Conservation (phyloP, 2,113 vertebrate species). For the Mesitornis unicolor region DNA sequence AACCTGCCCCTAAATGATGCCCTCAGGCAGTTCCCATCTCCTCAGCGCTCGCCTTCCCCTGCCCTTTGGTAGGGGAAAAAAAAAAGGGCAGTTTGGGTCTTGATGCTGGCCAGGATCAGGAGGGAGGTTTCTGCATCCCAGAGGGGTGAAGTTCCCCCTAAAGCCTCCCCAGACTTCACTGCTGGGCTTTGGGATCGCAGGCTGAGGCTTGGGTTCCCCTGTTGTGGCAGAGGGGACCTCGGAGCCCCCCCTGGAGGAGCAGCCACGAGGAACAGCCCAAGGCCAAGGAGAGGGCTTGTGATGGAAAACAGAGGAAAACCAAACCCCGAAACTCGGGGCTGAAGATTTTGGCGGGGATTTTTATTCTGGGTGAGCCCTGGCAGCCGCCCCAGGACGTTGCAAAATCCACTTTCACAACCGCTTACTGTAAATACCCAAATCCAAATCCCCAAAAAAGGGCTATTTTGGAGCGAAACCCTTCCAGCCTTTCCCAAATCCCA, state of each 20-base stretch:
- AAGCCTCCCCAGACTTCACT: not conserved
- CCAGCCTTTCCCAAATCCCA: not conserved
- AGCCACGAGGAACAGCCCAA: not conserved
- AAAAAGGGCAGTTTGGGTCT: not conserved
- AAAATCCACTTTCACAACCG: not conserved
- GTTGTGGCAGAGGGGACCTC: fast-evolving
- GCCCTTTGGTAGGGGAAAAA: not conserved
- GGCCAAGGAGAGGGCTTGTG: not conserved
- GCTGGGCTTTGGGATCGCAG: not conserved
- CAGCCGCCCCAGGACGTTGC: not conserved
- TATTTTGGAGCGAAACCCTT: not conserved
- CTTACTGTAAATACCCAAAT: not conserved
- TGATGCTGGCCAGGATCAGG: not conserved
- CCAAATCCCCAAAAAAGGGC: not conserved
- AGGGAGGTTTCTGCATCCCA: not conserved
- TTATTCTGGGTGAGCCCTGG: not conserved
- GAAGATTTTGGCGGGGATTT: not conserved
- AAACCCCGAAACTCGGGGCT: not conserved
- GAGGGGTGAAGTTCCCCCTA: not conserved
- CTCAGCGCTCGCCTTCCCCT: fast-evolving
- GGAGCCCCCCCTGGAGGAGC: fast-evolving
- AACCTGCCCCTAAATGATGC: fast-evolving
- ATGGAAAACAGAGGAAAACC: not conserved
- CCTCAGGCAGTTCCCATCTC: not conserved
- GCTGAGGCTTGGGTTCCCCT: fast-evolving